Base-by-base conservation (phyloP, 1,140 invertebrate species). In the Bombus fervidus region DNA sequence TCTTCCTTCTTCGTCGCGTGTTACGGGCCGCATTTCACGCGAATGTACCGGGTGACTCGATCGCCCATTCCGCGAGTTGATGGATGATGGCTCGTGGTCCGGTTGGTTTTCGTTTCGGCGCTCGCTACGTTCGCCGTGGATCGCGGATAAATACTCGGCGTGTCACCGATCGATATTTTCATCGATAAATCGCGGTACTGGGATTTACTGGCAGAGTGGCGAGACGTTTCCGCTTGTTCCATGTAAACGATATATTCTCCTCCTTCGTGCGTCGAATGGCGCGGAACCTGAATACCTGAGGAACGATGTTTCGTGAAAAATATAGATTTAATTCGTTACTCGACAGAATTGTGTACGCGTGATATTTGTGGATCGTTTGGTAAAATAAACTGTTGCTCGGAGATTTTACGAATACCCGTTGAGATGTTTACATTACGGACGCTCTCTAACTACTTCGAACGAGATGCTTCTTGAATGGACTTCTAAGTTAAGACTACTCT, bases 1-100 rank as follows among this genome's bases (percentile, higher is more conserved):
- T 91, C 86, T 90, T 90, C 79, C 77, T 89, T 87, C 87, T 86
- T 89, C 87, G 71, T 74, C 59, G 53, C 71, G 41, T 72, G 87
- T 75, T 80, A 73, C 77, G 53, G 80, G 77, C 2, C 75, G 82
- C 76, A 68, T 86, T 64, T 88, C 85, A 71, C 77, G 39, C 82
- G 25, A n/a, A 79, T 64, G 8, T 85, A 90, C 81, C 85, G 86
- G 84, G 71, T 89, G 87, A 68, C 69, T 68, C 83, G 78, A 73
- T 66, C 64, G 66, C 15, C 28, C 13, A 18, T 57, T 39, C 22
- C 31, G 13, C 31, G 3, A n/a, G 15, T 74, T 25, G 43, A 75
- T 34, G 73, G 39, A 34, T 25, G n/a, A n/a, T 3, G 3, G 28
- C 15, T 15, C 13, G 37, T n/a, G 37, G 8, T 18, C 25, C 12